phyloP scores from a whole-genome alignment of 2,113 vertebrate species.

The Murina feae region DNA sequence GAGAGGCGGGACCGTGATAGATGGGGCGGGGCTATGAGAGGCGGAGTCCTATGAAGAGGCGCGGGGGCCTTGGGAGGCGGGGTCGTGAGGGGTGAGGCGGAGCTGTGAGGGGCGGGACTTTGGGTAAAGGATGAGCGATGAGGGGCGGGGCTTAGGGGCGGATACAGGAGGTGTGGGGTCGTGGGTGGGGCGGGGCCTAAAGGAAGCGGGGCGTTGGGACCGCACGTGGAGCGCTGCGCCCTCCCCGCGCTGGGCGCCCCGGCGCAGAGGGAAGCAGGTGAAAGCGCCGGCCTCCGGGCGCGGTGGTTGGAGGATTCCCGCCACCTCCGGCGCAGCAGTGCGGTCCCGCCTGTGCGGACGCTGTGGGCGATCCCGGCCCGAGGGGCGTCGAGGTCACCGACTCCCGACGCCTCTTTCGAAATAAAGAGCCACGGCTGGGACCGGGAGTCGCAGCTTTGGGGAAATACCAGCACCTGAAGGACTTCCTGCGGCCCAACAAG shows the following conservation, averaged over 20 bases:
- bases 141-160: background rate
- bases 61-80: no score
- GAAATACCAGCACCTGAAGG: background rate
- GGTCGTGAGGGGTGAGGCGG: no score
- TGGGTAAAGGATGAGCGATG: rapidly evolving
- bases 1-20: background rate
- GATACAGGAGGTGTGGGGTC: background rate
- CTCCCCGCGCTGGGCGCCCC: rapidly evolving
- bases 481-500: background rate
- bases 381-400: background rate
- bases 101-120: background rate
- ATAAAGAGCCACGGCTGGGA: background rate
- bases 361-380: background rate
- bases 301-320: no score
- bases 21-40: no score
- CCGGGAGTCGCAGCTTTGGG: background rate
- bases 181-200: background rate
- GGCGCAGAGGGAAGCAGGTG: background rate
- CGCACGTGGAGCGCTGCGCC: rapidly evolving
- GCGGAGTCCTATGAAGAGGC: no score
- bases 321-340: rapidly evolving
- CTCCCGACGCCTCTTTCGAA: background rate
- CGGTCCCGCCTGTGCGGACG: no score
- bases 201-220: rapidly evolving
- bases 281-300: background rate